Evolutionary conservation across 1,140 invertebrate species (phyloP), one percentile per base, ranked within the genome.

Genomic region (Agrypnia vestita): DNA sequence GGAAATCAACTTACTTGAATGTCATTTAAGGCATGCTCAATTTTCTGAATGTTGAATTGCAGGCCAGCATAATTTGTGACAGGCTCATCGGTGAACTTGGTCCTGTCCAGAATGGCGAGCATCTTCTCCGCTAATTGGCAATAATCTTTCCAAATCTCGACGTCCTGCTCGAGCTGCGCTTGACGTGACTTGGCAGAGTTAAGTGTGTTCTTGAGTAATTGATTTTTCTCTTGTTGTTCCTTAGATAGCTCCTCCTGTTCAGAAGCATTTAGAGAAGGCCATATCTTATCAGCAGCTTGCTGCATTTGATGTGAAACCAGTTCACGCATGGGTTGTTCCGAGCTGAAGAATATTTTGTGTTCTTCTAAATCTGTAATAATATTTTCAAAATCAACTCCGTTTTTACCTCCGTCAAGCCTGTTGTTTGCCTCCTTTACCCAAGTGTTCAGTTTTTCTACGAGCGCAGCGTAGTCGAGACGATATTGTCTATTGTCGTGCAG

Each of bases 391-490:
- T 98, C 95, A 21, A 96, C 93, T 51, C 96, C 96, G 81, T 95
- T 93, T 84, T 96, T 95, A 78, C 94, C 92, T 82, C 93, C 93
- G 80, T 94, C 91, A 8, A 98, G 85, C 21, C 94, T 90, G 67
- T 94, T 92, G 80, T 95, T 93, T 3, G 96, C 96, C 84, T 97
- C 95, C 80, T 94, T 92, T 0, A 97, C 92, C 97, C 97, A 99
- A 47, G 92, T 91, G 79, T 92, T 93, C 3, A 98, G 91, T 88
- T 94, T 94, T n/a, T 95, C 92, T 25, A 94, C 93, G 6, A 95
- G 86, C 78, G 90, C 88, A 84, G 92, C 88, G 82, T 95, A 95
- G 83, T 95, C 93, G 35, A 94, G 87, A 47, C 96, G 91, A 77
- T 95, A 92, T 82, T 94, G 92, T 84, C 94, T 94, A 84, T 97